Base-by-base conservation (phyloP, 2,888 invertebrate genomes). In the Hyposoter didymator region DNA sequence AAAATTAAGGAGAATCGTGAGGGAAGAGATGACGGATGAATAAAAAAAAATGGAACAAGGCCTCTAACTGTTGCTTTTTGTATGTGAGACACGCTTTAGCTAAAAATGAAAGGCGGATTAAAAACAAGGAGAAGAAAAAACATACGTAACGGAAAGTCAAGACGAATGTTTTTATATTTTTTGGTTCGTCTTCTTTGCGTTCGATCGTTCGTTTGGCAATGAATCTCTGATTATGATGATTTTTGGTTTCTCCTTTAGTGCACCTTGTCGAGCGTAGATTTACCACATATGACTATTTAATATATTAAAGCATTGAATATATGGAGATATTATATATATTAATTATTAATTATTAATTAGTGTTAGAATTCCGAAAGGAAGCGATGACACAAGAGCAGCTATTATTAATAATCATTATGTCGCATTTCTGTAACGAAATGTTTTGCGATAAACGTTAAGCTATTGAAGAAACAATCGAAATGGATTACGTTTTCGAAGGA, bases 11-110 rank as follows among this genome's bases (percentile, higher is more conserved):
- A 43, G 67, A 17, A 66, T n/a, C 22, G 55, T 10, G 45, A 43
- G 39, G 4, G 17, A 73, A 28, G 59, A 28, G 19, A 69, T 22
- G 73, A 74, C 62, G 39, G 10, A 39, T 39, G 39, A 72, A 62
- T 70, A 45, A 47, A 75, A 52, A 47, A 69, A 73, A 66, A 69
- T 49, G 90, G 91, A 92, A 91, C 92, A 93, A 91, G 93, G 93
- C 93, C 93, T 93, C 93, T 92, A 91, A 93, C 90, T 90, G 93
- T 93, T 93, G 93, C 93, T 93, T 93, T 93, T 92, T 93, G 92
- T 93, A 93, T 90, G 92, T 93, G 90, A 91, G 89, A 92, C 89
- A 91, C 92, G 93, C 93, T 93, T 92, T 91, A 89, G 92, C 91
- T 90, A 86, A 82, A 81, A 89, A 49, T n/a, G 49, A 52, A 49